Evolutionary conservation across 2,888 invertebrate species (phyloP).

Genomic region (Ennomos fuscantarius): DNA sequence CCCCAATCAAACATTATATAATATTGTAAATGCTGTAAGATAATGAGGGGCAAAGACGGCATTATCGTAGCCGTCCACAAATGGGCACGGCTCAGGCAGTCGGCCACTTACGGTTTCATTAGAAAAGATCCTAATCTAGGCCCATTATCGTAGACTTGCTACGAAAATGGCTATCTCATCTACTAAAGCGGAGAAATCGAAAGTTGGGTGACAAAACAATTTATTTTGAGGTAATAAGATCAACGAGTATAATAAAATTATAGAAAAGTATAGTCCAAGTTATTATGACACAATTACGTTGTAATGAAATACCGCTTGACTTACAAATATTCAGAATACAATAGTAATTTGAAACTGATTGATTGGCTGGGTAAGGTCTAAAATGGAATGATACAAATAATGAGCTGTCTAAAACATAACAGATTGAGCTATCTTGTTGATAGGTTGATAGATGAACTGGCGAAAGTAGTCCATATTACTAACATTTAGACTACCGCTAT

Average conservation of each 20-base stretch:
- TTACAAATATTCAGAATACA: too few relatives aligned
- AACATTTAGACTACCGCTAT: too few relatives aligned
- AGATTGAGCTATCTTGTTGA: constrained; percentile 31
- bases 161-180: constrained; percentile 73
- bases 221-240: constrained; percentile 1
- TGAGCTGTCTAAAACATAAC: constrained; percentile 33
- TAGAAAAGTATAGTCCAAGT: too few relatives aligned
- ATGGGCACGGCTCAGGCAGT: constrained; percentile 50
- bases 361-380: background rate
- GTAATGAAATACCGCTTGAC: too few relatives aligned
- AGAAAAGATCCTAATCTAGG: constrained; percentile 72
- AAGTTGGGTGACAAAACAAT: constrained; percentile 40
- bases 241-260: too few relatives aligned
- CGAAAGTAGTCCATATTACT: constrained; percentile 18
- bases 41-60: constrained; percentile 38
- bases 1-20: constrained; percentile 23
- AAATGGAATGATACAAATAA: constrained; percentile 25
- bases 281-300: too few relatives aligned
- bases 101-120: constrained; percentile 77
- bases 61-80: constrained; percentile 56
- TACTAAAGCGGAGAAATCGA: constrained; percentile 57
- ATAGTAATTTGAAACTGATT: background rate
- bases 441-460: constrained; percentile 28
- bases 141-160: constrained; percentile 72
- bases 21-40: constrained; percentile 10